Conservation (phyloP, 2,113 vertebrate genomes). For the Sylvietta virens region DNA sequence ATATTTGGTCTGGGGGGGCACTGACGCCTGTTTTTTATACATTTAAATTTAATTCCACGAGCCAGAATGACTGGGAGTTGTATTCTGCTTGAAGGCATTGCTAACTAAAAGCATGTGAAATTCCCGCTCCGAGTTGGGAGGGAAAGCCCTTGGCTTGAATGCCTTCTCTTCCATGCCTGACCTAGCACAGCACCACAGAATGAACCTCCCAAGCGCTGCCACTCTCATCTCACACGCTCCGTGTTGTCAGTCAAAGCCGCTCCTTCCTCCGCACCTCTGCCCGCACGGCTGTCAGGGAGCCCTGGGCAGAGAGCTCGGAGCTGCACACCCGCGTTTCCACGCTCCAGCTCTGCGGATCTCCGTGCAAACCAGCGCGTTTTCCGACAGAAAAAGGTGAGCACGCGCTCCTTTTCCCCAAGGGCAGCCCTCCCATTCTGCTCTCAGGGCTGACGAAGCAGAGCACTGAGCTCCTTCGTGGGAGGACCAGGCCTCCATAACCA, state of each 20-base stretch:
- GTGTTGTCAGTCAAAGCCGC: neutral
- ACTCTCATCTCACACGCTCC: neutral
- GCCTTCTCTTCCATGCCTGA: constrained; percentile 17
- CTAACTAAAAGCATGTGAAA: neutral
- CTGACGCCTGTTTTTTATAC: neutral
- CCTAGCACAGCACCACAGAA: neutral
- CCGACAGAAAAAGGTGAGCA: fast-evolving
- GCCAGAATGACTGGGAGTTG: neutral
- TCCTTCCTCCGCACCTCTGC: neutral
- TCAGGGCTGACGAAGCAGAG: neutral
- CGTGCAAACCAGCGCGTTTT: fast-evolving
- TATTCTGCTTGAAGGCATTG: neutral
- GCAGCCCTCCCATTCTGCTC: neutral
- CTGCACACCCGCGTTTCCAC: fast-evolving
- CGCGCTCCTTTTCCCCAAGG: fast-evolving
- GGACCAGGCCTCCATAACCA: neutral
- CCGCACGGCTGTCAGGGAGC: fast-evolving
- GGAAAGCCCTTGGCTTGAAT: neutral
- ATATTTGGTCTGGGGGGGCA: neutral
- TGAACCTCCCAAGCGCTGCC: neutral
- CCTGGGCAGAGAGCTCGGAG: neutral
- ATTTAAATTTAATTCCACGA: neutral
- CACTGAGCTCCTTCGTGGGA: fast-evolving
- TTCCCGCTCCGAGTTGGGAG: neutral
- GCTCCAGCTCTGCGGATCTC: fast-evolving